phyloP scores from a whole-genome alignment of 2,797 vertebrate genomes.

The Fundulus diaphanus region DNA sequence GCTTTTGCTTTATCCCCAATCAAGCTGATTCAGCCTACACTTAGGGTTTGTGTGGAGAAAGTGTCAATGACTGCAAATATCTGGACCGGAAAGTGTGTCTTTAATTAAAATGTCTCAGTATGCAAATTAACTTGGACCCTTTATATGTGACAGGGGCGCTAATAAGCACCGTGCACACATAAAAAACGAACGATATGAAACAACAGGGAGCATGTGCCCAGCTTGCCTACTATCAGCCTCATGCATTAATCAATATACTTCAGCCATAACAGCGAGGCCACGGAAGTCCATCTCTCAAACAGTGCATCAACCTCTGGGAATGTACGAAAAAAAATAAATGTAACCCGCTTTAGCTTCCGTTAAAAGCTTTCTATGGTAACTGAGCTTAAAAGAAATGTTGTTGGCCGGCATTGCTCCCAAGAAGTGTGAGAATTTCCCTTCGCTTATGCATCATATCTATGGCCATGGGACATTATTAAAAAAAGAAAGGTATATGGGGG shows the following conservation, averaged over 20 bases:
- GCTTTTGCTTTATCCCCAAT: conserved; percentile 44
- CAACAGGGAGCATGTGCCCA: not conserved
- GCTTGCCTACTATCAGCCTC: conserved; percentile 8
- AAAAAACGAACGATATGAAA: conserved; percentile 1
- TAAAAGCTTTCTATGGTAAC: conserved; percentile 17
- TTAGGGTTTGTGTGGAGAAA: conserved; percentile 38
- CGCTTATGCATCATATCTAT: conserved; percentile 39
- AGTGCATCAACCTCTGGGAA: not conserved
- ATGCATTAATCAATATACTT: conserved; percentile 4
- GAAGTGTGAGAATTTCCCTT: conserved; percentile 16
- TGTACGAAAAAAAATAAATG: not conserved
- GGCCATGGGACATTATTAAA: conserved; percentile 46
- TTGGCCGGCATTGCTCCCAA: conserved; percentile 32
- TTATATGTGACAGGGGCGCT: conserved; percentile 18
- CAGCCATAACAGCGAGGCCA: conserved; percentile 5
- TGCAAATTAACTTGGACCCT: conserved; percentile 41
- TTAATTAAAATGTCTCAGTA: conserved; percentile 53
- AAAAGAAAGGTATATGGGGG: conserved; percentile 34
- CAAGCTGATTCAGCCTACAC: conserved; percentile 61
- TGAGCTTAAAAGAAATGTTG: conserved; percentile 45
- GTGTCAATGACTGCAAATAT: conserved; percentile 55
- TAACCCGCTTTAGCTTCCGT: not conserved
- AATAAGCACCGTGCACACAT: conserved; percentile 6
- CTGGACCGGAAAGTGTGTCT: conserved; percentile 30
- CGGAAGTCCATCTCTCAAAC: conserved; percentile 12